phyloP scores from a whole-genome alignment of 2,888 invertebrate species.

The Netelia virgata region DNA sequence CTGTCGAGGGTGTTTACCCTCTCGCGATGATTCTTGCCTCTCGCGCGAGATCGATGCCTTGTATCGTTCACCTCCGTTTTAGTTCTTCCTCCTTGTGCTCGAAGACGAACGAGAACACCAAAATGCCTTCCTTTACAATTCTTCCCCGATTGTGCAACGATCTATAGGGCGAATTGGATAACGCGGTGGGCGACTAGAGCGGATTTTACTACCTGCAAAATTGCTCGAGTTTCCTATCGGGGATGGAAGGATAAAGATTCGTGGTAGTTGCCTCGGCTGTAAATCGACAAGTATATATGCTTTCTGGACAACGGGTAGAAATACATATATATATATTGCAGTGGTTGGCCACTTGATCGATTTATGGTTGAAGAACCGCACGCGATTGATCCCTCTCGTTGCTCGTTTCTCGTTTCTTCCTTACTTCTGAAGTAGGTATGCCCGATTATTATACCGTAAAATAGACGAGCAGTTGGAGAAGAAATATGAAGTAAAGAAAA shows the following conservation, averaged over 20 bases:
- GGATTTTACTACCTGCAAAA: conserved; percentile 14
- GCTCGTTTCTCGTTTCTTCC: conserved; percentile 3
- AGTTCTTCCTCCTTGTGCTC: not conserved
- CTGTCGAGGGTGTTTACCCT: not conserved
- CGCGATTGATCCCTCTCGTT: conserved; percentile 19
- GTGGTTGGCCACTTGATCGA: conserved; percentile 21
- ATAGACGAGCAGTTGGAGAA: conserved; percentile 15
- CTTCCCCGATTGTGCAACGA: conserved; percentile 8
- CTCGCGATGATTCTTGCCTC: not conserved
- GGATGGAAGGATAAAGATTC: not conserved
- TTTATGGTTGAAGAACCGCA: conserved; percentile 45
- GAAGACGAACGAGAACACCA: not conserved
- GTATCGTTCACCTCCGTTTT: no score
- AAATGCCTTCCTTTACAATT: conserved; percentile 14
- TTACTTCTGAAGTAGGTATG: not conserved
- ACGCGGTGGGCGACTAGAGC: not conserved
- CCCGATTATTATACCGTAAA: not conserved
- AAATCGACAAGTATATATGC: not conserved
- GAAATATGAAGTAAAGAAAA: not conserved
- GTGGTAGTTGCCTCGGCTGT: not conserved
- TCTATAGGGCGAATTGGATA: not conserved
- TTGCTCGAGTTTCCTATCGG: not conserved
- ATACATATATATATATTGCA: not conserved
- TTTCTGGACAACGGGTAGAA: conserved; percentile 43
- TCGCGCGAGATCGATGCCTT: not conserved